Evolutionary conservation across 2,888 invertebrate species (phyloP), one percentile per base, ranked within the genome.

Genomic region (Thereva nobilitata): DNA sequence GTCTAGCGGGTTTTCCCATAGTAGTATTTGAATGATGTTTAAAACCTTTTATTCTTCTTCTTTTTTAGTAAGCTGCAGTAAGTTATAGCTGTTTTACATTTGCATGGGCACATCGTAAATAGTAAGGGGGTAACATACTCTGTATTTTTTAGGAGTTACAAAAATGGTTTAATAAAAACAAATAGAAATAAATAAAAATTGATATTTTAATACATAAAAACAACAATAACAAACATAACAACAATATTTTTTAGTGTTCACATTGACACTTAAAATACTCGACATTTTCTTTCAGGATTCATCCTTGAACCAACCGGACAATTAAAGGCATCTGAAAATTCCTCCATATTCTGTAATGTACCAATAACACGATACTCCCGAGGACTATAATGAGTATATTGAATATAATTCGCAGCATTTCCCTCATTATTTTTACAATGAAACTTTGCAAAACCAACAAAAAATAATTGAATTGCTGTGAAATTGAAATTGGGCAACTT

Each of bases 361-460:
- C 66, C 66, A 49, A n/a, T 56, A n/a, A 66, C 56, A 35, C 64
- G 54, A 45, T 64, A 54, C 7, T 59, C 59, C 38, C 49, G 45
- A 1, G 59, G 49, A 34, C 54, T 45, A 12, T 64, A 54, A 6
- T 53, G 54, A 5, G 64, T 52, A 45, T 54, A 54, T 10, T 47
- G 9, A 7, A 59, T 35, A 38, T 47, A 59, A 38, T 59, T 59
- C 4, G 47, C 42, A 35, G 42, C 9, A 42, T 63, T 37, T 4
- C 41, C 52, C 35, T 52, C 52, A 52, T 63, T 42, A n/a, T 12
- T 12, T 3, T 63, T 52, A 52, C 63, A 63, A 35, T 52, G 52
- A 42, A 63, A 63, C 23, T 63, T 50, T 35, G 52, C 40, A 41
- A 49, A 66, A 34, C 57, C 57, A n/a, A 66, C n/a, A 35, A 57